phyloP scores from a whole-genome alignment of 2,888 invertebrate species.

The Chaetoderma sp. region DNA sequence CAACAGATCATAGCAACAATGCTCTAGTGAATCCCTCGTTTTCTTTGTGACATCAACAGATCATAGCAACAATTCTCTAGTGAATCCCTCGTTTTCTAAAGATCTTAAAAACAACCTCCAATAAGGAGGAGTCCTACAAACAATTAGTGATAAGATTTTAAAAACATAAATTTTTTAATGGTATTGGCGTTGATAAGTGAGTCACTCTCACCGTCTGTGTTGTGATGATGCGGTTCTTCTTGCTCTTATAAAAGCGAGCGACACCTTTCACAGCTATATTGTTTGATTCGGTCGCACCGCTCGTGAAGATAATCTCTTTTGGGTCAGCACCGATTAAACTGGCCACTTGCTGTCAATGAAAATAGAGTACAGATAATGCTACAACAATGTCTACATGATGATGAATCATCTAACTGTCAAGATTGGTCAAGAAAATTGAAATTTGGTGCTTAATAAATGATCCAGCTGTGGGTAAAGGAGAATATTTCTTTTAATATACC shows the following conservation, averaged over 20 bases:
- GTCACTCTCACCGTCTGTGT: constrained; percentile 86
- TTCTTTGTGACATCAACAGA: too few relatives aligned
- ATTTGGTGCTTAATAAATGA: neutral
- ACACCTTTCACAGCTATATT: constrained; percentile 98
- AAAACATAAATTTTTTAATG: too few relatives aligned
- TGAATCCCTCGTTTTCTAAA: too few relatives aligned
- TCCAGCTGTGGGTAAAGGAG: neutral
- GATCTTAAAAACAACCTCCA: too few relatives aligned
- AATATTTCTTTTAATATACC: too few relatives aligned
- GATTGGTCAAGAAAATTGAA: too few relatives aligned
- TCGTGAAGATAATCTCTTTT: constrained; percentile 97
- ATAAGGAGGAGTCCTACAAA: too few relatives aligned
- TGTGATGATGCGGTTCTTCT: constrained; percentile 95
- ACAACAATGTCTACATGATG: neutral
- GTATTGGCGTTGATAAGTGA: too few relatives aligned
- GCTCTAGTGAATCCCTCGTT: too few relatives aligned
- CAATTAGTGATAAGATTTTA: too few relatives aligned
- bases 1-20: too few relatives aligned
- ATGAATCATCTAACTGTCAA: neutral
- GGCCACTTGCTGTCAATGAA: constrained; percentile 80
- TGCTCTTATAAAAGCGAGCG: constrained; percentile 91
- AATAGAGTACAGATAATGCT: constrained; percentile 12
- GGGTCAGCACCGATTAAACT: constrained; percentile 91
- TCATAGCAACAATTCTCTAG: too few relatives aligned
- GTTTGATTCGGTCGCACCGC: constrained; percentile 99